These are phyloP conservation scores for Argopecten irradians DNA, from an alignment of 1,140 invertebrate genomes.

Conservation along the genomic window DNA sequence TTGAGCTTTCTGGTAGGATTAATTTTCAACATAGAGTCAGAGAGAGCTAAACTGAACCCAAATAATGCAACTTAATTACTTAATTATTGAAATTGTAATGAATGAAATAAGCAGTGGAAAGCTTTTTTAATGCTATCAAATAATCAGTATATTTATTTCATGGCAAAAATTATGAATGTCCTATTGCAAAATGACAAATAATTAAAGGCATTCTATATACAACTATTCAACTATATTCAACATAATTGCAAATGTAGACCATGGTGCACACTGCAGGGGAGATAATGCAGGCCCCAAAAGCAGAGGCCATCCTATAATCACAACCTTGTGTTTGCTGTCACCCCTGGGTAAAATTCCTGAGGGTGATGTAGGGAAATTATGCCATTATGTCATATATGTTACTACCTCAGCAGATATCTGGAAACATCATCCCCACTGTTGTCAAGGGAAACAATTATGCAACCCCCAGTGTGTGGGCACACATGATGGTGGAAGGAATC, in stretches of 20 bases:
- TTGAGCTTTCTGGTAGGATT: no score
- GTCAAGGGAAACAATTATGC: slow-evolving; percentile 16
- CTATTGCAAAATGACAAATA: background rate
- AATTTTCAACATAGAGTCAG: no score
- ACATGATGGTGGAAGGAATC: slow-evolving; percentile 20
- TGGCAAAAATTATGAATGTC: background rate
- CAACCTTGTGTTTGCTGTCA: background rate
- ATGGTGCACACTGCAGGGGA: background rate
- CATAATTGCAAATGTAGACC: background rate
- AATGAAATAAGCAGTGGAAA: no score
- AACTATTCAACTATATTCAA: background rate
- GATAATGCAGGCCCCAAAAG: background rate
- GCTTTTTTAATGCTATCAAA: no score
- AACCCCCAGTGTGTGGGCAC: slow-evolving; percentile 3
- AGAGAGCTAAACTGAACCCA: no score
- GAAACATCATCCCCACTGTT: slow-evolving; percentile 9
- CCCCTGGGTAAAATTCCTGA: background rate
- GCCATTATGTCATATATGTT: slow-evolving; percentile 8
- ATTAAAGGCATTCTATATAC: background rate
- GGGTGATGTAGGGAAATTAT: background rate
- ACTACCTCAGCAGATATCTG: background rate
- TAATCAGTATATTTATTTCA: background rate
- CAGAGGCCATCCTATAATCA: background rate
- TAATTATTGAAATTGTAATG: no score
- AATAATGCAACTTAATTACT: no score